phyloP scores from a whole-genome alignment of 2,113 vertebrate genomes.

The Spermophilus dauricus region DNA sequence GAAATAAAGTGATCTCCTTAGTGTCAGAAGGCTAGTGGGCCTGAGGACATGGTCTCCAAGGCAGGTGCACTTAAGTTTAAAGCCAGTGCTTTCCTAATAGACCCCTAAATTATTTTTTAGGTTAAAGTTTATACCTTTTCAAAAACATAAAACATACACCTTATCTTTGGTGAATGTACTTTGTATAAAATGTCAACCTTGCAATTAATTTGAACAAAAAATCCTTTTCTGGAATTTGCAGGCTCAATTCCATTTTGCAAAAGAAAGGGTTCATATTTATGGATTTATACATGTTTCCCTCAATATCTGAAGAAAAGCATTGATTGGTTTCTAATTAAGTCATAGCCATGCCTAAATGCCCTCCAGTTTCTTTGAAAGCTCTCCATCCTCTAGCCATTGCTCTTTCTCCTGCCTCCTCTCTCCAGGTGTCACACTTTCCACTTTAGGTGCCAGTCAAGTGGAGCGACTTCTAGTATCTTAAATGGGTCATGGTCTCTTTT shows the following conservation, averaged over 20 bases:
- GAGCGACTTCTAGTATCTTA: neutral
- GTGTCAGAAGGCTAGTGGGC: neutral
- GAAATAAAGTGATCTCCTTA: neutral
- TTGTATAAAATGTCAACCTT: neutral
- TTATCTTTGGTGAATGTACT: neutral
- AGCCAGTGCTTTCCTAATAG: neutral
- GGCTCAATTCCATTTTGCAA: neutral
- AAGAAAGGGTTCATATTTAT: neutral
- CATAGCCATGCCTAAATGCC: neutral
- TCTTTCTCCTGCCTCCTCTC: neutral
- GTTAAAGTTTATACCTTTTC: neutral
- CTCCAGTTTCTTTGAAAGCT: neutral
- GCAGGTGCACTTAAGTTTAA: neutral
- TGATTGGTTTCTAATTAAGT: neutral
- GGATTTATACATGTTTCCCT: neutral
- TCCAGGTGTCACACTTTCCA: neutral
- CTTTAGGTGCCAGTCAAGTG: neutral
- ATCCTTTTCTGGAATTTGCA: neutral
- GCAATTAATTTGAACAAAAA: slow-evolving; percentile 3
- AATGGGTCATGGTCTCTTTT: neutral
- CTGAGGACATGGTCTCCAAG: neutral
- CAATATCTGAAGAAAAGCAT: neutral
- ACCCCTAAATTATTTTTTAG: neutral
- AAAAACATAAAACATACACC: neutral
- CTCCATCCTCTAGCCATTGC: neutral